Percentiles rank a stretch among this genome's conserved stretches.
phyloP scores from a whole-genome alignment of 2,797 vertebrate genomes.

The Salarias fasciatus region DNA sequence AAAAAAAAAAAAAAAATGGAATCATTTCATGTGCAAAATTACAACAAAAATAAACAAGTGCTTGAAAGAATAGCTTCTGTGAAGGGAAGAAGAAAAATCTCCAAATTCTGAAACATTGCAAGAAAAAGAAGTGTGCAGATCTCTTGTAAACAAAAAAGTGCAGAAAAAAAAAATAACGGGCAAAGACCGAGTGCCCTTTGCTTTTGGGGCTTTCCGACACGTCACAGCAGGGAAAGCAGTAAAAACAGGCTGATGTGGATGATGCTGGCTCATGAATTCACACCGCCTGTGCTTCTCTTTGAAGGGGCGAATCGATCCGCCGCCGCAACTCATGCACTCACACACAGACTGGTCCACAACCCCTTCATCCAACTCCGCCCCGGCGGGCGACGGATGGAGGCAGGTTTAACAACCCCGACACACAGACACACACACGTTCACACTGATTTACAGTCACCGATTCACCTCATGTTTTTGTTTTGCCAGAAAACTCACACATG shows the following conservation, averaged over 20 bases:
- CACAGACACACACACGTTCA: too few relatives aligned
- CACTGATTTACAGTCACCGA: too few relatives aligned
- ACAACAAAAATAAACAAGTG: conserved; percentile 46
- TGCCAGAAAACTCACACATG: too few relatives aligned
- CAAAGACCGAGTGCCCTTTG: conserved; percentile 26
- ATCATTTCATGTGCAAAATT: conserved; percentile 64
- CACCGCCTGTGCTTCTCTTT: conserved; percentile 13
- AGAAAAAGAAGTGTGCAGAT: conserved; percentile 29
- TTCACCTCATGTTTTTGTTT: too few relatives aligned
- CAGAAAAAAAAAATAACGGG: conserved; percentile 32
- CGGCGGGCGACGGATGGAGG: too few relatives aligned
- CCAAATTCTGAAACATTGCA: conserved; percentile 45
- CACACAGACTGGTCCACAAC: too few relatives aligned
- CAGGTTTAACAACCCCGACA: too few relatives aligned
- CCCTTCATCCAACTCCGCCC: too few relatives aligned
- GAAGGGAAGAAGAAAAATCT: conserved; percentile 22
- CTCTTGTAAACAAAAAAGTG: conserved; percentile 48
- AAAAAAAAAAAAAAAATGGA: conserved; percentile 15
- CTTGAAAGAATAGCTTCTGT: conserved; percentile 29
- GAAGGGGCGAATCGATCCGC: conserved; percentile 15
- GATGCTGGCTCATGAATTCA: background rate
- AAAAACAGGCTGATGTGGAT: background rate
- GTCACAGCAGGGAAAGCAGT: background rate
- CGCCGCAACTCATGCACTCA: conserved; percentile 12
- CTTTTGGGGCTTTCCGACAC: conserved; percentile 4